Conservation (phyloP, 2,888 invertebrate genomes). For the Hyposoter dolosus region DNA sequence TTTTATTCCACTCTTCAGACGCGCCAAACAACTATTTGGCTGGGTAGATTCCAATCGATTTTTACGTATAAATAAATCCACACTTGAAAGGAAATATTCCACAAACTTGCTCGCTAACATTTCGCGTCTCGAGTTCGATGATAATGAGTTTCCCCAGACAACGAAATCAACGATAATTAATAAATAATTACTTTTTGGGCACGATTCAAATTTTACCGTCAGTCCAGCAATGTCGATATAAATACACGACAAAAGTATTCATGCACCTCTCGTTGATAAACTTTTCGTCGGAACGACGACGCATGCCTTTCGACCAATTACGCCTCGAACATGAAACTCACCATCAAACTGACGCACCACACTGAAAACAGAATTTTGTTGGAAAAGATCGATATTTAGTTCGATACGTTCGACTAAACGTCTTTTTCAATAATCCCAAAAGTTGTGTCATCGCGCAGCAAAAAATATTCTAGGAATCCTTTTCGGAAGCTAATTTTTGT, state of each 20-base stretch:
- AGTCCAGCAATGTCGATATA: too few species aligned
- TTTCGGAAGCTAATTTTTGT: too few species aligned
- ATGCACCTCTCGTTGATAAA: too few species aligned
- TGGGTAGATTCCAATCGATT: slow-evolving; percentile 41
- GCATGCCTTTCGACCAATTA: too few species aligned
- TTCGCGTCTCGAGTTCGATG: neutral
- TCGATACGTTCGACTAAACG: too few species aligned
- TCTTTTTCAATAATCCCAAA: too few species aligned
- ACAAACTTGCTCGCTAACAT: neutral
- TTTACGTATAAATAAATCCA: slow-evolving; percentile 15
- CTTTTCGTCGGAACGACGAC: too few species aligned
- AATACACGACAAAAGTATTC: too few species aligned
- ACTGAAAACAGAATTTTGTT: too few species aligned
- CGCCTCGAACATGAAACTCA: neutral
- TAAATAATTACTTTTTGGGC: neutral
- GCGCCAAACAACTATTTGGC: slow-evolving; percentile 25
- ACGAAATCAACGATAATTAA: neutral
- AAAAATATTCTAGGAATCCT: too few species aligned
- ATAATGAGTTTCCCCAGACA: neutral
- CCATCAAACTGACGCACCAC: neutral
- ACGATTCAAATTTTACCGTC: neutral
- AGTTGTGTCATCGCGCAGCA: too few species aligned
- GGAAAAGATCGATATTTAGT: too few species aligned
- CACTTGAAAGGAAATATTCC: slow-evolving; percentile 22
- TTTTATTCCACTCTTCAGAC: slow-evolving; percentile 30